Conservation (phyloP, 2,797 vertebrate species). For the Nyctibius grandis region DNA sequence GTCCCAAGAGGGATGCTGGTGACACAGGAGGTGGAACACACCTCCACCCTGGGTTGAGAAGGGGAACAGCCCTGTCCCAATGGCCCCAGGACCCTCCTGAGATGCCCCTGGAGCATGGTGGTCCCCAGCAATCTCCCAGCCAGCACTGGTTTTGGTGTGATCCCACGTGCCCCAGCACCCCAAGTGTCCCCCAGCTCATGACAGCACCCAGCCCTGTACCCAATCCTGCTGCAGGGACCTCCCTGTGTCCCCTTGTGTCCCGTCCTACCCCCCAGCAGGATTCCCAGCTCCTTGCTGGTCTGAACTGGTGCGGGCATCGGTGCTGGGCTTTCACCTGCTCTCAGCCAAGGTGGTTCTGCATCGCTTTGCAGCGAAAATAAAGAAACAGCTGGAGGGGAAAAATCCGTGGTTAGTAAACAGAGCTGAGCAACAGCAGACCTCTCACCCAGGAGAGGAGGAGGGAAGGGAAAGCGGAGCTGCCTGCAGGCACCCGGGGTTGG, state of each 20-base stretch:
- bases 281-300: neutral
- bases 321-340: neutral
- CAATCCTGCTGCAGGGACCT: neutral
- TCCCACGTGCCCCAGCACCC: neutral
- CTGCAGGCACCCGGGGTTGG: neutral
- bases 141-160: neutral
- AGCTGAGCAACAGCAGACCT: neutral
- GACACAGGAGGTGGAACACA: neutral
- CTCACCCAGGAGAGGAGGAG: conserved; percentile 33
- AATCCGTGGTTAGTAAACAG: neutral
- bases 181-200: neutral
- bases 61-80: neutral
- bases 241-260: fast-evolving
- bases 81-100: neutral
- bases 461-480: neutral
- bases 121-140: neutral
- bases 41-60: neutral
- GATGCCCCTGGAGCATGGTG: neutral
- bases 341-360: neutral
- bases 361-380: neutral
- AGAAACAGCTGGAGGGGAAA: neutral
- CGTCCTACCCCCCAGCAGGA: neutral
- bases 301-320: neutral
- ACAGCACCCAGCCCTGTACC: neutral
- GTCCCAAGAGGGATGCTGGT: neutral